Evolutionary conservation across 2,797 vertebrate genomes (phyloP), one percentile per base, ranked within the genome.

Genomic region (Coreius guichenoti): DNA sequence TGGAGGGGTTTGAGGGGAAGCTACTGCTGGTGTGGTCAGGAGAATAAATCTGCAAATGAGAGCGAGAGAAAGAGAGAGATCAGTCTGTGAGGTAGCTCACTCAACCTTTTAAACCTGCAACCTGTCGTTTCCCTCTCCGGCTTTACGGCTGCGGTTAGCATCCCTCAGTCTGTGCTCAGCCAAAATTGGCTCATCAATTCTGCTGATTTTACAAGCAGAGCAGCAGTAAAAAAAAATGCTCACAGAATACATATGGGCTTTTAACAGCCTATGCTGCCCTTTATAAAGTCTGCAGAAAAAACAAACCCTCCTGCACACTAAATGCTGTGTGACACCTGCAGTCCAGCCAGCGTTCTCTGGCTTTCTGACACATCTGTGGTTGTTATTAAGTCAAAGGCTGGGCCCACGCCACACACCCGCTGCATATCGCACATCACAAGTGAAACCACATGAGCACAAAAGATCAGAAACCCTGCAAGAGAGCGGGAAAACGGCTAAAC

Each of bases 21-120:
- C 98, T 99, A 93, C 97, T 99, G 96, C 97, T 99, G 88, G 98
- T 99, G 92, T 99, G 98, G 94, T 99, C 98, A 92, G 98, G 98
- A 91, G 98, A 99, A 95, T 99, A 99, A 96, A 99, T 99, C 98
- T 99, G 94, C 70, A 65, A 91, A 83, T 58, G 79, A 87, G 33
- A 86, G 33, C 26, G 26, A 83, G 33, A 86, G 23, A 86, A 3
- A 73, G 58, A 81, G n/a, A 81, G 36, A 83, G 45, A 54, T 81
- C 45, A 81, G 12, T 72, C 12, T 23, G 54, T 61, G 58, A 76
- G 63, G 84, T 70, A 72, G 80, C 74, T 88, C 14, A 87, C 14
- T 67, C 21, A 88, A 6, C 49, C 13, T 13, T 84, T 83, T 83
- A 85, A 87, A 86, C 84, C n/a, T 74, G 0, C 84, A 43, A 86